Evolutionary conservation across 2,888 invertebrate genomes (phyloP), one percentile per base, ranked within the genome.

Genomic region (Spodoptera littoralis): DNA sequence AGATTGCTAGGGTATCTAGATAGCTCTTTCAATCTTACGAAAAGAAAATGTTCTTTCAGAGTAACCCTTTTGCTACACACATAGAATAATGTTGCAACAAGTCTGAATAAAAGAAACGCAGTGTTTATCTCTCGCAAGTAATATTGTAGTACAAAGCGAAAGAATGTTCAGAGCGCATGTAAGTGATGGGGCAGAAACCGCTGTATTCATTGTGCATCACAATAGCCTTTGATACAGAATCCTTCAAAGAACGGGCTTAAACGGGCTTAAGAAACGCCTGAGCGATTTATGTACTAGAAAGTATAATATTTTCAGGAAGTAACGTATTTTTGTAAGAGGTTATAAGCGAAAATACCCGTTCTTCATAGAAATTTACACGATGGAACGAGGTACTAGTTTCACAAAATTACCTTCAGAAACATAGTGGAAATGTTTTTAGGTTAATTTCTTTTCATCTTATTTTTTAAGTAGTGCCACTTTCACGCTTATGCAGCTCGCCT

Each of bases 161-260:
- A 61, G 44, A 46, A 47, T n/a, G 52, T 60, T 3, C 12, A 48
- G 12, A 44, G 45, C 13, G 45, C 27, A 36, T 55, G 43, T 55
- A 41, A 65, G 52, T 59, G 65, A 46, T 58, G 57, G 51, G 44
- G 27, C 44, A 36, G 50, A 51, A 54, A 11, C 41, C 9, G 43
- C 18, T 47, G 41, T 24, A 27, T 55, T 58, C 42, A 76, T 27
- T 55, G 72, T 58, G 58, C 30, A 59, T 46, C 46, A 55, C 58
- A 75, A 52, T 55, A 59, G 24, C 44, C 47, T 71, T 76, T 71
- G 55, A 57, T 53, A 50, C 18, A 3, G 46, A 30, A 58, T 41
- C 18, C 53, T 44, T 22, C 44, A 50, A 27, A 53, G 46, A 44
- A 45, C 42, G 1, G 49, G 13, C 36, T 53, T 46, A 44, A 60